phyloP scores from a whole-genome alignment of 2,113 vertebrate species.

The Psilopsiagon aurifrons region DNA sequence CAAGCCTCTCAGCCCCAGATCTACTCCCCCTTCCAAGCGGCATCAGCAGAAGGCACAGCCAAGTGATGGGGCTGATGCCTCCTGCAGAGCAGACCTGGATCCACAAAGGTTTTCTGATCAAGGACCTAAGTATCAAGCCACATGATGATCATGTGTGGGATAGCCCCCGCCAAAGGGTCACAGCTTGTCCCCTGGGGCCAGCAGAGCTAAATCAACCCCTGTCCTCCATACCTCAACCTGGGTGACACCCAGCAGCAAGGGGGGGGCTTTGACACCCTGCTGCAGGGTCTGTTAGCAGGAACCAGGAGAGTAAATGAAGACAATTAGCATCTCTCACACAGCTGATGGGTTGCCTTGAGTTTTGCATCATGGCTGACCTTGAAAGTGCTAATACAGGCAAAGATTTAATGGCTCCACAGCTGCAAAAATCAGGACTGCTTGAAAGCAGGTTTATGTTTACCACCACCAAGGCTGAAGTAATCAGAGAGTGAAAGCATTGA shows the following conservation, averaged over 20 bases:
- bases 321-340: background rate
- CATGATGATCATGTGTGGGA: accelerated
- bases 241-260: background rate
- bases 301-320: background rate
- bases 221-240: background rate
- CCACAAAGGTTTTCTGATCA: background rate
- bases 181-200: background rate
- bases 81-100: background rate
- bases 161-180: background rate
- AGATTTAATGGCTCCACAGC: background rate
- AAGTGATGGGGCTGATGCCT: background rate
- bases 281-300: background rate
- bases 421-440: slow-evolving; percentile 27
- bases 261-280: background rate
- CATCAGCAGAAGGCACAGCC: background rate
- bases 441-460: slow-evolving; percentile 6
- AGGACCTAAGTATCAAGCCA: background rate
- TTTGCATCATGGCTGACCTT: slow-evolving; percentile 35
- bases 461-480: slow-evolving; percentile 4
- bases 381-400: background rate
- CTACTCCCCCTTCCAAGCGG: background rate
- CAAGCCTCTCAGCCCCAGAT: background rate
- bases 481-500: slow-evolving; percentile 47
- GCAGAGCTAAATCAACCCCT: background rate
- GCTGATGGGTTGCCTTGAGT: slow-evolving; percentile 20